A percentile compares a stretch with the other conserved stretches of the same genome.
Evolutionary conservation across 2,113 vertebrate genomes (phyloP).

Genomic region (Callaeas wilsoni): DNA sequence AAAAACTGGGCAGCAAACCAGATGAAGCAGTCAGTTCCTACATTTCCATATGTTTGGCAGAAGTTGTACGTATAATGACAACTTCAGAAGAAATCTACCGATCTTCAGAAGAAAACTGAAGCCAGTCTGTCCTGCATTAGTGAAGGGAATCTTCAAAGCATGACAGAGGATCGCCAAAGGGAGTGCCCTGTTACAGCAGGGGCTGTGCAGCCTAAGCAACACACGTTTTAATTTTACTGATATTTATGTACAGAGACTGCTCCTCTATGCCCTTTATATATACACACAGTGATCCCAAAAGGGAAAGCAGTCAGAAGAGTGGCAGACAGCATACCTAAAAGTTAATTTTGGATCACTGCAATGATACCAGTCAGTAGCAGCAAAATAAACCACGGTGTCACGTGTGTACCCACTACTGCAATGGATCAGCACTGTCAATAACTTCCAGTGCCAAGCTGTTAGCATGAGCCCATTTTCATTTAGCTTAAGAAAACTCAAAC

Average conservation of each 20-base stretch:
- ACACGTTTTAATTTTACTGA: neutral
- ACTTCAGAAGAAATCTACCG: neutral
- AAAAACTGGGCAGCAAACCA: neutral
- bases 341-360: neutral
- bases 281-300: neutral
- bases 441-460: neutral
- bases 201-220: neutral
- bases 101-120: neutral
- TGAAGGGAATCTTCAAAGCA: neutral
- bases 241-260: neutral
- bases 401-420: fast-evolving
- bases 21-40: neutral
- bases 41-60: slow-evolving; percentile 15
- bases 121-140: neutral
- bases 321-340: neutral
- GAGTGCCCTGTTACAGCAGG: neutral
- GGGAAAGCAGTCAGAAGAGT: neutral
- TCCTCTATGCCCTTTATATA: neutral
- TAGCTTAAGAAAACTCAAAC: neutral
- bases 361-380: neutral
- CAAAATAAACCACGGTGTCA: neutral
- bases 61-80: neutral
- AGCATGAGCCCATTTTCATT: neutral
- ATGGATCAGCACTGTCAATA: fast-evolving
- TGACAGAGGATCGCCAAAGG: neutral